Conservation (phyloP, 64 coral and sea anemone genomes). For the Platygyra sinensis region DNA sequence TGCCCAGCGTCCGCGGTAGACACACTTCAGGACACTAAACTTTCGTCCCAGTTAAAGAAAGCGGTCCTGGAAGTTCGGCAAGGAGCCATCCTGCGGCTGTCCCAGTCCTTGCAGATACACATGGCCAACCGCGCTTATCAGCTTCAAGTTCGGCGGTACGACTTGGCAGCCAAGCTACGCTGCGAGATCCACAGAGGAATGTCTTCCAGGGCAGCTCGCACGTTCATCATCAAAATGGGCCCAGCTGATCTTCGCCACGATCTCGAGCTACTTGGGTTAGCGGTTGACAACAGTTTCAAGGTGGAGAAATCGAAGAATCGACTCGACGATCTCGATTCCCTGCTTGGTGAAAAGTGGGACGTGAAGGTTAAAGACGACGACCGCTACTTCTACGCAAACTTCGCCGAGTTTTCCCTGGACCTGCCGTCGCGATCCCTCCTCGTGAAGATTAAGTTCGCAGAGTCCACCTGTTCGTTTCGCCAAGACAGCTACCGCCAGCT, state of each 20-base stretch:
- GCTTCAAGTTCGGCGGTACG: not conserved
- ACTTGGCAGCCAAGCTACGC: not conserved
- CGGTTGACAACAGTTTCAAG: no score
- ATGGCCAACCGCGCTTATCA: not conserved
- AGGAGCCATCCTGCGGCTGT: not conserved
- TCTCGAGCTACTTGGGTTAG: not conserved
- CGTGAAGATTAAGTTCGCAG: not conserved
- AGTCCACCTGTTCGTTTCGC: slow-evolving; percentile 4
- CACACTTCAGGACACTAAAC: not conserved
- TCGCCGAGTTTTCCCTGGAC: not conserved
- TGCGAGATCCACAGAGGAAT: no score
- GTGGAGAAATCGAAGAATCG: no score
- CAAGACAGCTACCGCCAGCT: slow-evolving; percentile 1
- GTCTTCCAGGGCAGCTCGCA: no score
- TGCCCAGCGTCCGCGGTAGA: not conserved
- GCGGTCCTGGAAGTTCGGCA: not conserved
- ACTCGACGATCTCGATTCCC: no score
- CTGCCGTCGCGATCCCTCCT: not conserved
- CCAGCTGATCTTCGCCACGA: not conserved
- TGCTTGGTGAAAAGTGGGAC: no score
- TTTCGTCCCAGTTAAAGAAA: slow-evolving; percentile 10
- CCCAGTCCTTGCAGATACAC: slow-evolving; percentile 2
- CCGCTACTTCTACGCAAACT: not conserved
- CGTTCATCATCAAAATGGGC: no score
- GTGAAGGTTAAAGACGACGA: no score